phyloP scores from a whole-genome alignment of 2,113 vertebrate genomes.

The Prolemur simus region DNA sequence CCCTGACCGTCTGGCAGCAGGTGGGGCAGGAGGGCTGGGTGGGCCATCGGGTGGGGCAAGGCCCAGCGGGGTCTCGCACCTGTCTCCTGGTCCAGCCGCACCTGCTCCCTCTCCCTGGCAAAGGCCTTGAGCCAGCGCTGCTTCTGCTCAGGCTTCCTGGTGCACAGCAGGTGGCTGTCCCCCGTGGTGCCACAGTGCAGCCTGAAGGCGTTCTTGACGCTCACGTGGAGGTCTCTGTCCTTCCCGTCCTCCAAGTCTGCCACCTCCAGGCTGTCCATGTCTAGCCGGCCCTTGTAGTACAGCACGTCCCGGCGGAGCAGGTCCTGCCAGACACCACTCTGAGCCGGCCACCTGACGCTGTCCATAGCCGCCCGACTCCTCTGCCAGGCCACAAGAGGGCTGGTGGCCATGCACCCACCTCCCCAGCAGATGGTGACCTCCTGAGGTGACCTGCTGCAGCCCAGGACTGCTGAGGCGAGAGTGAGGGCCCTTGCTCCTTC shows the following conservation, averaged over 20 bases:
- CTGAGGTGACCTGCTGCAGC: background rate
- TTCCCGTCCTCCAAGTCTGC: constrained; percentile 94
- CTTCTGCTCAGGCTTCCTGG: constrained; percentile 96
- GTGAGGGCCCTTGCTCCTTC: background rate
- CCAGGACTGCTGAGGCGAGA: background rate
- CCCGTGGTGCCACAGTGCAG: constrained; percentile 83
- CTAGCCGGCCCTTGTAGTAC: constrained; percentile 95
- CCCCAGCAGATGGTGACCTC: background rate
- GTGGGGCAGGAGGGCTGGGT: fast-evolving
- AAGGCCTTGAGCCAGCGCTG: constrained; percentile 95
- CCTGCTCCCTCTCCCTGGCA: constrained; percentile 91
- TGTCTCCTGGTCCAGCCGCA: constrained; percentile 93
- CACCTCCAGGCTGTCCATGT: constrained; percentile 93
- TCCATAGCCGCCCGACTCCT: background rate
- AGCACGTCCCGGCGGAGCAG: constrained; percentile 94
- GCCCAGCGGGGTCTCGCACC: constrained; percentile 80
- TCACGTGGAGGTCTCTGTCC: constrained; percentile 93
- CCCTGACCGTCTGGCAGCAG: background rate
- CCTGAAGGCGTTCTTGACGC: constrained; percentile 93
- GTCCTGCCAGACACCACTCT: constrained; percentile 84
- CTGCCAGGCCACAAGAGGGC: background rate
- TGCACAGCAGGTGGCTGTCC: constrained; percentile 91
- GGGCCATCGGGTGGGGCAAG: background rate
- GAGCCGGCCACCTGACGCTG: background rate
- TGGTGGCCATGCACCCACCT: background rate